Evolutionary conservation across 2,888 invertebrate genomes (phyloP), one percentile per base, ranked within the genome.

Genomic region (Netelia melanura): DNA sequence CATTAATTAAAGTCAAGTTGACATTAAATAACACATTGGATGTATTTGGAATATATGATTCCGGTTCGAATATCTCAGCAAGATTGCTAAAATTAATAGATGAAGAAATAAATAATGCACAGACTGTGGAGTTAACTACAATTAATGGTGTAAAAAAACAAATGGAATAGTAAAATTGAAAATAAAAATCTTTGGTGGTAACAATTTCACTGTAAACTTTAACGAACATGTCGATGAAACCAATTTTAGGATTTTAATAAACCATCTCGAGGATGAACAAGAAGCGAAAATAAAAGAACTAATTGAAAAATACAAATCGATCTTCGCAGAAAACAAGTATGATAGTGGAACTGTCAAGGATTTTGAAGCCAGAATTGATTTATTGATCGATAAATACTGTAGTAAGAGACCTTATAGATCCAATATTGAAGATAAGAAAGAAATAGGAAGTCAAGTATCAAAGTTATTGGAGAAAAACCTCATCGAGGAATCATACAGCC

Each of bases 401-500:
- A 56, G 44, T 23, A 83, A 86, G 58, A 67, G 76, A 23, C 85
- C 84, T 10, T 81, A 86, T 56, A 81, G 76, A 67, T 87, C 84
- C 64, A 77, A 83, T 44, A 64, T 81, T 38, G 84, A 25, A 1
- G 87, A 88, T 70, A 83, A 78, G 80, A 83, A 61, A 87, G 86
- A 87, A 84, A 87, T 86, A 61, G 86, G 84, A 83, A 30, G 68
- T 17, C 81, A 84, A 44, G 64, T 84, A 64, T 54, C 87, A 25
- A 25, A 25, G 3, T 25, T 25, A 25, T 25, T 25, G 25, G 25
- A 25, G 25, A 56, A 84, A 88, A 82, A 56, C 89, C 56, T 89
- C 48, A 85, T 88, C 30, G 88, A 88, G 77, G 89, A 88, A 79
- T 88, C 87, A 52, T 83, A 85, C 70, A 86, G 86, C 58, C 87